Base-by-base conservation (phyloP, 2,797 vertebrate species). In the Semaprochilodus insignis region DNA sequence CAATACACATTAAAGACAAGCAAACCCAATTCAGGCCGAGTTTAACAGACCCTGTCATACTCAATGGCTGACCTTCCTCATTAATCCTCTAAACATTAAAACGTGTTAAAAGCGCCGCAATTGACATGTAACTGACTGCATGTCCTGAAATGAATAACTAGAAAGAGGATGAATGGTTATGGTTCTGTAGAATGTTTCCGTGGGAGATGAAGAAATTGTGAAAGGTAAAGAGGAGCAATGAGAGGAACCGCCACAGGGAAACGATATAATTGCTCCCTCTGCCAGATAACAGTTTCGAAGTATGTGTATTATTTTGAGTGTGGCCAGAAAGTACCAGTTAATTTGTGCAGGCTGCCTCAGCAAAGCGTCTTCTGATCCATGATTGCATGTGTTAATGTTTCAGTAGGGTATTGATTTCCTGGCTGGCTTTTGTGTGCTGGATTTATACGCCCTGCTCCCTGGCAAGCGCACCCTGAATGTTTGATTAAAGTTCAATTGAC, bases 401-500 rank as follows among this genome's bases (percentile, higher is more conserved):
- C 96, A 96, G 96, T 92, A 92, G 93, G 93, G 94, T 97, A 97
- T 97, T 97, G 97, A 97, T 98, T 97, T 95, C 95, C 92, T 92
- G 94, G 90, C 85, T 90, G 88, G 93, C 95, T 96, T 97, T 97
- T 97, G 94, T 96, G 93, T 92, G 88, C 92, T 91, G 95, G 92
- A 95, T 97, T 96, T 95, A 95, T 95, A 95, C 91, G 88, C 89
- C 80, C 84, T 69, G 88, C 94, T 93, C 91, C 89, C 94, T 91
- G 84, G 93, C 93, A 85, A 92, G 93, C 88, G 83, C 91, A 25
- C 90, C 91, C 93, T 93, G 94, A 96, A 96, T 97, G 96, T 98
- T 96, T 97, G 97, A 98, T 99, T 97, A 96, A 97, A 95, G 95
- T 96, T 96, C 95, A 94, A 94, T 97, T 96, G 96, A 96, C 96